Evolutionary conservation across 2,797 vertebrate genomes (phyloP).

Genomic region (Danio kyathit): DNA sequence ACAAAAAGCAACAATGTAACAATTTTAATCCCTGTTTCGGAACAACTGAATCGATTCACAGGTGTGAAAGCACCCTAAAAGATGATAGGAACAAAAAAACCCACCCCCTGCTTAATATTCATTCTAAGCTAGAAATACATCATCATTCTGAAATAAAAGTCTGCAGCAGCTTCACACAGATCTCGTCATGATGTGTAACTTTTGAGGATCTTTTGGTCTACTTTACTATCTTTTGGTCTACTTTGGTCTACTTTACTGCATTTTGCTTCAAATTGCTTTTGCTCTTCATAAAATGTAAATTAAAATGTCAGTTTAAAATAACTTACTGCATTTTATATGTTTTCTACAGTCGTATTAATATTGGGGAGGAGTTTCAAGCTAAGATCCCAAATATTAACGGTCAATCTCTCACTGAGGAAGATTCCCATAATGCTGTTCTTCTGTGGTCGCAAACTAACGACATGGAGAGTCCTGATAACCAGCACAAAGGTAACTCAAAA

Average conservation of each 20-base stretch:
- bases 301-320: background rate
- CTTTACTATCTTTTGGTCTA: too few relatives aligned
- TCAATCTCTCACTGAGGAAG: conserved; percentile 67
- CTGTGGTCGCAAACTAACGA: conserved; percentile 88
- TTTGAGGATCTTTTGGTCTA: too few relatives aligned
- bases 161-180: too few relatives aligned
- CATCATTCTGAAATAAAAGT: too few relatives aligned
- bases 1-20: too few relatives aligned
- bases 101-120: too few relatives aligned
- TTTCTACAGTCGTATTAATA: conserved; percentile 86
- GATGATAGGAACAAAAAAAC: too few relatives aligned
- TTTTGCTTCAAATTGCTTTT: background rate
- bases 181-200: too few relatives aligned
- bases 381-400: conserved; percentile 83
- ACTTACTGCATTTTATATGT: conserved; percentile 6
- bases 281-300: background rate
- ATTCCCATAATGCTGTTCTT: conserved; percentile 85
- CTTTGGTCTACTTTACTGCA: background rate
- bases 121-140: too few relatives aligned
- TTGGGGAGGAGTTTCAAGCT: conserved; percentile 89
- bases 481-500: conserved; percentile 83
- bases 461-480: conserved; percentile 80
- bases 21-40: too few relatives aligned
- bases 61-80: too few relatives aligned
- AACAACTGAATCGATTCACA: too few relatives aligned